Base-by-base conservation (phyloP, 2,797 vertebrate genomes). In the Poliocrania exsul region DNA sequence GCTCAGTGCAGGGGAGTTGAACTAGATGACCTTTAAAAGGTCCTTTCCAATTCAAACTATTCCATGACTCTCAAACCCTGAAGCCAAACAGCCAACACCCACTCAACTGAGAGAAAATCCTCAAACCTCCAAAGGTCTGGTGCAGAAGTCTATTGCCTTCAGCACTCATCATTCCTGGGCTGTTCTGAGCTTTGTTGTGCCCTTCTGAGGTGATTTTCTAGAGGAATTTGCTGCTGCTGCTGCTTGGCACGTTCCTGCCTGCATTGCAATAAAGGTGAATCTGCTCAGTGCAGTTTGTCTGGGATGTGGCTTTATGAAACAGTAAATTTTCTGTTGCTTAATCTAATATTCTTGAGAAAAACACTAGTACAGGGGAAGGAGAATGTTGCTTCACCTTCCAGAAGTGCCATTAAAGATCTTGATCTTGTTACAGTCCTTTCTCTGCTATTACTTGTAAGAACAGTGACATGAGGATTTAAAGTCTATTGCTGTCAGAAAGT, bases 311-410 rank as follows among this genome's bases (percentile, higher is more conserved):
- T 90, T 96, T 95, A 96, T 96, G 95, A 97, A 96, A 73, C 51
- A 86, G 89, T 96, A 90, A 91, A 93, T 96, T 95, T 83, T 91
- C 89, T 81, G 31, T 82, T 71, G 84, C 91, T 95, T 91, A 81
- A 95, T 95, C 92, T 92, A 88, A 97, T 96, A 86, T 95, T 85
- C 79, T 79, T 28, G 72, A 81, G 93, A 83, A 91, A 92, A 97
- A 90, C 73, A 91, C 31, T 26, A 53, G 77, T 38, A 24, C 15
- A 20, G 70, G 73, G 87, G 53, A 86, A 87, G 79, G 72, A 69
- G 73, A 94, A 65, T 21, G 75, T 86, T 83, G 33, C 40, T 86
- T 95, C 79, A 58, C 92, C 61, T 56, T 92, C 72, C 31, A 83
- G 75, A 94, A 86, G 73, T 60, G 79, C 87, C 54, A 78, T 94